These are phyloP conservation scores for Nyctalus aviator DNA, from an alignment of 2,797 vertebrate species.

Conservation along the genomic window DNA sequence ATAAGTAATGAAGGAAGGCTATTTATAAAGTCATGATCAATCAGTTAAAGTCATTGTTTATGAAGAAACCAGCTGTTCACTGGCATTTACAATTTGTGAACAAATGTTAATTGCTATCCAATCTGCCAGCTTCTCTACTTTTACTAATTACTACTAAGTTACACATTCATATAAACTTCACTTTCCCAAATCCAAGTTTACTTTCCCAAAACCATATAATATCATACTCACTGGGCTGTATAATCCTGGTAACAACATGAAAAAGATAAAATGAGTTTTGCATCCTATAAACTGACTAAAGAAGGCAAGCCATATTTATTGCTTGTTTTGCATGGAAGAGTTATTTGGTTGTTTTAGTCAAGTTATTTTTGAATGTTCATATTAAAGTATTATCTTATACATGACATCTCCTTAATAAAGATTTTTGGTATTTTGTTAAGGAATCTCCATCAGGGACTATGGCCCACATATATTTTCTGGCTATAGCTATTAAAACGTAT, in stretches of 20 bases:
- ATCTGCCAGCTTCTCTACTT: slow-evolving; percentile 47
- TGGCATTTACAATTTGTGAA: slow-evolving; percentile 71
- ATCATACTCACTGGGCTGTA: not conserved
- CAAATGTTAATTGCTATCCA: slow-evolving; percentile 69
- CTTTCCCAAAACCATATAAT: not conserved
- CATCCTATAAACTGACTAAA: slow-evolving; percentile 8
- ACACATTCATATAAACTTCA: slow-evolving; percentile 36
- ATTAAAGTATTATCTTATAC: not conserved
- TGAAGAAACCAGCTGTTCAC: slow-evolving; percentile 67
- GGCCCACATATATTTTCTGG: not conserved
- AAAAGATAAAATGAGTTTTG: slow-evolving; percentile 25
- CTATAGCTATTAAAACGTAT: not conserved
- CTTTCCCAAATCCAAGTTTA: slow-evolving; percentile 16
- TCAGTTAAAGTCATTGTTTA: slow-evolving; percentile 63
- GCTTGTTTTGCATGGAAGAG: not conserved
- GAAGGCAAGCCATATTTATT: not conserved
- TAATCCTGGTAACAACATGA: not conserved
- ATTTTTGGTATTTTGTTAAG: slow-evolving; percentile 5
- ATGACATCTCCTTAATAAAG: not conserved
- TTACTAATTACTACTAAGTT: slow-evolving; percentile 68
- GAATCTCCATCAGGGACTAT: not conserved
- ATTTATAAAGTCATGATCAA: slow-evolving; percentile 62
- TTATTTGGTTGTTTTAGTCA: not conserved
- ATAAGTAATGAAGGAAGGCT: slow-evolving; percentile 5
- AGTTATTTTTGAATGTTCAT: not conserved